These are phyloP conservation scores for Beris morrisii DNA, from an alignment of 2,888 invertebrate genomes.

Conservation along the genomic window DNA sequence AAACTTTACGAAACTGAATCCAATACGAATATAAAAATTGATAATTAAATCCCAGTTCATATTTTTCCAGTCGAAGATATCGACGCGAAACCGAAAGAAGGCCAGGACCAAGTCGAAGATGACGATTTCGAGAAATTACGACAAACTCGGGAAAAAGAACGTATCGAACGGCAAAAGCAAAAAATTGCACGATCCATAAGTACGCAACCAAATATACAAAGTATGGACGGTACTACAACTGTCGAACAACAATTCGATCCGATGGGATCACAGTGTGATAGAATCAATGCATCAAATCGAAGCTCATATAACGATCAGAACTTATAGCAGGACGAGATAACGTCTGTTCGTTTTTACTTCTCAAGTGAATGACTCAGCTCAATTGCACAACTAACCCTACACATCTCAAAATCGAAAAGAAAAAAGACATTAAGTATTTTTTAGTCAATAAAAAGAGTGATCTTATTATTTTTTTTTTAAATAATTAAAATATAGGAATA, in stretches of 20 bases:
- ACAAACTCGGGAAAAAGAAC: conserved; percentile 68
- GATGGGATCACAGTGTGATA: background rate
- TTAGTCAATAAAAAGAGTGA: background rate
- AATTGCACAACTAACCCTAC: background rate
- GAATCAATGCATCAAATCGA: conserved; percentile 16
- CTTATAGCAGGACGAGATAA: conserved; percentile 34
- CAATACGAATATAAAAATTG: background rate
- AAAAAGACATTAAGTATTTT: background rate
- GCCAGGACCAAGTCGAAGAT: conserved; percentile 49
- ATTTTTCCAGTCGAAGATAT: conserved; percentile 45
- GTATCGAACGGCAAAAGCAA: conserved; percentile 64
- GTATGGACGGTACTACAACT: conserved; percentile 4
- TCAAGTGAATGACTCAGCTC: conserved; percentile 23
- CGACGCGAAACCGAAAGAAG: conserved; percentile 45
- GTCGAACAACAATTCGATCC: background rate
- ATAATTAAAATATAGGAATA: background rate
- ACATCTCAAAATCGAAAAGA: background rate
- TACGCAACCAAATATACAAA: conserved; percentile 41
- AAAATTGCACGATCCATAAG: conserved; percentile 62
- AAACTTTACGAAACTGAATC: conserved; percentile 37
- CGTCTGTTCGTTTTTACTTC: conserved; percentile 25
- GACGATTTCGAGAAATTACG: conserved; percentile 75
- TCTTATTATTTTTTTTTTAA: conserved; percentile 1
- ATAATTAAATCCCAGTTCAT: conserved; percentile 4
- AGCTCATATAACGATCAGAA: conserved; percentile 20